phyloP scores from a whole-genome alignment of 2,888 invertebrate genomes.

The Anodontia alba region DNA sequence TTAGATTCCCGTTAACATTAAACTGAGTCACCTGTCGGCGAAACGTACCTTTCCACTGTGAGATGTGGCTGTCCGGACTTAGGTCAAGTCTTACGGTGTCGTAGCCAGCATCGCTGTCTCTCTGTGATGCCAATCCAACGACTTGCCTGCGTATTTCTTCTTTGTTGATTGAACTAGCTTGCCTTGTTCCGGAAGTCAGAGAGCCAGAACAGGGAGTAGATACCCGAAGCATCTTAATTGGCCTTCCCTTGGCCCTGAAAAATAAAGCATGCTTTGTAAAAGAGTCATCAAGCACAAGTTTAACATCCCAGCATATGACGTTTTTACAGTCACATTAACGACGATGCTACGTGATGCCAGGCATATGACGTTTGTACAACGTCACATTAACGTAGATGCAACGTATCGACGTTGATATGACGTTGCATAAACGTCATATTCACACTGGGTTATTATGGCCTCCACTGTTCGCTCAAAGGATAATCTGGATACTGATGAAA shows the following conservation, averaged over 20 bases:
- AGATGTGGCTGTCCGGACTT: not conserved
- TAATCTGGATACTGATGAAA: no score
- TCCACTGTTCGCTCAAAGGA: no score
- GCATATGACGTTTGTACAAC: no score
- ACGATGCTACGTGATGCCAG: no score
- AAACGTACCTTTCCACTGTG: not conserved
- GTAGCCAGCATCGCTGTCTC: constrained; percentile 15
- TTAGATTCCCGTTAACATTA: not conserved
- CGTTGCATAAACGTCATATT: no score
- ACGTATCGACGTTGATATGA: no score
- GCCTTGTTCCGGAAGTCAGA: constrained; percentile 28
- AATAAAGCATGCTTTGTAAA: no score
- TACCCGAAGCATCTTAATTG: constrained; percentile 50
- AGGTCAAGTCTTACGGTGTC: not conserved
- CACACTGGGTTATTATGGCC: no score
- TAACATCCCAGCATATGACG: no score
- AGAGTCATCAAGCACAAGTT: no score
- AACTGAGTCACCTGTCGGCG: not conserved
- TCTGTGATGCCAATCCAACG: constrained; percentile 49
- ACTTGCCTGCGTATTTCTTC: constrained; percentile 58
- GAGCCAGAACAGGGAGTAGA: constrained; percentile 51
- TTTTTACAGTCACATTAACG: no score
- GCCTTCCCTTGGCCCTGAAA: constrained; percentile 43
- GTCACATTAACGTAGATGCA: no score
- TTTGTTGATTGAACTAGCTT: constrained; percentile 49